Evolutionary conservation across 2,888 invertebrate genomes (phyloP), one percentile per base, ranked within the genome.

Genomic region (Malacosoma neustria): DNA sequence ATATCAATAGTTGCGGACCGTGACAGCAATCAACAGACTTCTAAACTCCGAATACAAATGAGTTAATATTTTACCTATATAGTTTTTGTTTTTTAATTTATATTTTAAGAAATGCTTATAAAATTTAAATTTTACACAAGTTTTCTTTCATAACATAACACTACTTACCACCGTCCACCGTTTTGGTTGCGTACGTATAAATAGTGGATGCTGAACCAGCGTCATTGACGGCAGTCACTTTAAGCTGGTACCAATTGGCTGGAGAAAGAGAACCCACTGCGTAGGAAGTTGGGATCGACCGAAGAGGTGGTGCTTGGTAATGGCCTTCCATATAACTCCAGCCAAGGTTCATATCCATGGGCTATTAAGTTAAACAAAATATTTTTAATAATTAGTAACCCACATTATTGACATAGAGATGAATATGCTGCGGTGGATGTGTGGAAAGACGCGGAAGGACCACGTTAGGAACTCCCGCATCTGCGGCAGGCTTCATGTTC

Each of bases 171-270:
- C 91, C 91, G 42, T 87, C 84, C 43, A 82, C 51, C 7, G 88
- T 88, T 41, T 89, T 87, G 0, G 91, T 91, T 13, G 90, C 87
- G 45, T 90, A 89, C 29, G 81, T 80, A 41, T 90, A 89, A 7
- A 88, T 68, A 31, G 88, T 86, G 3, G 88, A 85, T 3, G 89
- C 88, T 2, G 85, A 69, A 0, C 91, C 91, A 4, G 91, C 91
- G 50, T 90, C 90, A 53, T 89, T 91, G 43, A 84, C 82, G 5
- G 91, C 91, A 4, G 87, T 86, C 33, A 91, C 87, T 43, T 87
- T 73, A 38, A 91, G 68, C 47, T 88, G 85, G 52, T 91, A 91
- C 87, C 90, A 89, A 7, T 85, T 87, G 0, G 87, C 89, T 1
- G 91, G 89, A 30, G 75, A 61, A 15, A 92, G 80, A 44, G 89